A percentile compares a stretch with the other conserved stretches of the same genome.
phyloP scores from a whole-genome alignment of 2,797 vertebrate species.

The Lophotriccus pileatus region DNA sequence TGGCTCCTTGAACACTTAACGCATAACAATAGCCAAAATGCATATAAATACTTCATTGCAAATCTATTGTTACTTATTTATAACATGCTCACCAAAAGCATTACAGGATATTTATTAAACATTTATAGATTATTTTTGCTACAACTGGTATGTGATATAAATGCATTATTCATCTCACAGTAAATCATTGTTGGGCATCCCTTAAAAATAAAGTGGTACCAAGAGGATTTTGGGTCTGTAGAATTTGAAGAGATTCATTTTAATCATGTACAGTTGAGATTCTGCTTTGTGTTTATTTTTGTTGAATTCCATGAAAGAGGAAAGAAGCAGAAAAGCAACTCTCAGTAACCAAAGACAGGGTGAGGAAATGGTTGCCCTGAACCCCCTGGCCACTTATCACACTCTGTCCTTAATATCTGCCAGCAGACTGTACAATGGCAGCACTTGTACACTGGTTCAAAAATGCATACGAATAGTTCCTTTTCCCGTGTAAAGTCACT shows the following conservation, averaged over 20 bases:
- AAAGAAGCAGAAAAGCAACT: not conserved
- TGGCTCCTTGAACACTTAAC: constrained; percentile 67
- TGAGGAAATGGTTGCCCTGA: not conserved
- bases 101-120: constrained; percentile 81
- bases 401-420: not conserved
- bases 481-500: not conserved
- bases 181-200: constrained; percentile 64
- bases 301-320: not conserved
- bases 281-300: constrained; percentile 2
- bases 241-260: not conserved
- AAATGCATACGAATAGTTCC: not conserved
- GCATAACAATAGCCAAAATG: constrained; percentile 71
- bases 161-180: constrained; percentile 76
- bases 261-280: not conserved
- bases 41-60: constrained; percentile 76
- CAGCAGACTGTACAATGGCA: not conserved
- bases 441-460: not conserved
- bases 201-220: constrained; percentile 51
- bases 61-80: constrained; percentile 79
- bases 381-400: not conserved
- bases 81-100: constrained; percentile 73
- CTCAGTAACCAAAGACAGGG: not conserved
- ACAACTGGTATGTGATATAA: constrained; percentile 71
- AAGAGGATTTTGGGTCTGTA: constrained; percentile 29
- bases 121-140: constrained; percentile 80